Conservation (phyloP, 1,140 invertebrate genomes). For the Aricia agestis region DNA sequence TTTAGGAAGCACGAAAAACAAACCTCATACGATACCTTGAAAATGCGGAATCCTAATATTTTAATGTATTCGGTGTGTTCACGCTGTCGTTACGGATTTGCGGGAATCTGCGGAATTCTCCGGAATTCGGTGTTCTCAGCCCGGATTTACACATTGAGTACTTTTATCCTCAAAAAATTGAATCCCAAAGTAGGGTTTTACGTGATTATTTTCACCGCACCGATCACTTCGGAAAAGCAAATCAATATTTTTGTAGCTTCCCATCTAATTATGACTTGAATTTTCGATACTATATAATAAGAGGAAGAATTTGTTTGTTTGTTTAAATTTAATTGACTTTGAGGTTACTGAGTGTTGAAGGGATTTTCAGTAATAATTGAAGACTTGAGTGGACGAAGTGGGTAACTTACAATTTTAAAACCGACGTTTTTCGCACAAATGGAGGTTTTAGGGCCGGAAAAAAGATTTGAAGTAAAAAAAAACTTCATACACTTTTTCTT, state of each 20-base stretch:
- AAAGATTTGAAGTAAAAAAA: too few relatives aligned
- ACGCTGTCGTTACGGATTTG: neutral
- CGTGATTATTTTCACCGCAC: neutral
- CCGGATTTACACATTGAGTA: conserved; percentile 1
- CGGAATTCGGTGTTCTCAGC: neutral
- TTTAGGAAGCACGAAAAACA: neutral
- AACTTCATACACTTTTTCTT: too few relatives aligned
- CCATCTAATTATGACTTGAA: too few relatives aligned
- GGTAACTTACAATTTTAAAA: too few relatives aligned
- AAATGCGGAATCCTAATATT: neutral
- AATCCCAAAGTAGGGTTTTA: neutral
- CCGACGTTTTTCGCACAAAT: too few relatives aligned
- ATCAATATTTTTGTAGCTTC: neutral
- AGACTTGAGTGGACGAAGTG: too few relatives aligned
- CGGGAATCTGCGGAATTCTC: neutral
- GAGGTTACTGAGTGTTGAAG: too few relatives aligned
- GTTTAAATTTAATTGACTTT: too few relatives aligned
- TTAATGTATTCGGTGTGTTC: conserved; percentile 11
- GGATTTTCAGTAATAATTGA: too few relatives aligned
- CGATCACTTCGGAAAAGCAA: neutral
- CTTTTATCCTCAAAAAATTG: neutral
- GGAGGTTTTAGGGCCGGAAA: too few relatives aligned
- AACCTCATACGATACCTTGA: conserved; percentile 8
- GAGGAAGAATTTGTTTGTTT: too few relatives aligned
- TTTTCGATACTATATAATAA: too few relatives aligned